phyloP scores from a whole-genome alignment of 2,797 vertebrate genomes.

The Myotis planiceps region DNA sequence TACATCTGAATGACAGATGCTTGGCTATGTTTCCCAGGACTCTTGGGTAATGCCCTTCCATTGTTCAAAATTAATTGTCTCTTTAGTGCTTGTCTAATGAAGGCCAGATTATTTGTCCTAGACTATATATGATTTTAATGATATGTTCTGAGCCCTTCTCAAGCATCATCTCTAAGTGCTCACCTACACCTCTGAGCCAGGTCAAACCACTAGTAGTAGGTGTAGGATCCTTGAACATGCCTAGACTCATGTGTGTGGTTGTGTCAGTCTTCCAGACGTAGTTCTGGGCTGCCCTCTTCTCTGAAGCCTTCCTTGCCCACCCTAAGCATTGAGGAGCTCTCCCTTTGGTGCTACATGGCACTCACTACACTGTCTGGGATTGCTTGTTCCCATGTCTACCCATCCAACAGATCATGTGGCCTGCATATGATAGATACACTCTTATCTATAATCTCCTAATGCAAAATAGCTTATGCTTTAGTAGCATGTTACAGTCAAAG shows the following conservation, averaged over 20 bases:
- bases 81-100: neutral
- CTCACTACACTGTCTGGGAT: accelerated
- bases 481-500: neutral
- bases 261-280: neutral
- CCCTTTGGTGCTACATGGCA: accelerated
- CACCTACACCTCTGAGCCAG: neutral
- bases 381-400: no score
- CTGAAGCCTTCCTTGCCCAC: neutral
- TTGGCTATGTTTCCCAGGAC: neutral
- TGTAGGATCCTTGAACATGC: neutral
- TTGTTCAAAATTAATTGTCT: neutral
- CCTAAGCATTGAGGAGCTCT: accelerated
- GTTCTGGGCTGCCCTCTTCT: neutral
- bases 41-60: neutral
- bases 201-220: neutral
- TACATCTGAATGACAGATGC: accelerated
- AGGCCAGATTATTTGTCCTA: neutral
- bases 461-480: neutral
- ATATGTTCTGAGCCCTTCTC: neutral
- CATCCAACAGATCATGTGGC: neutral
- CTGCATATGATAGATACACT: neutral
- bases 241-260: neutral
- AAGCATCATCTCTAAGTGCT: neutral
- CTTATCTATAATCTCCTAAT: neutral
- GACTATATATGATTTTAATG: neutral